A percentile compares a stretch with the other conserved stretches of the same genome.
Conservation (phyloP, 2,888 invertebrate genomes). For the Ichneumoninae sp. region DNA sequence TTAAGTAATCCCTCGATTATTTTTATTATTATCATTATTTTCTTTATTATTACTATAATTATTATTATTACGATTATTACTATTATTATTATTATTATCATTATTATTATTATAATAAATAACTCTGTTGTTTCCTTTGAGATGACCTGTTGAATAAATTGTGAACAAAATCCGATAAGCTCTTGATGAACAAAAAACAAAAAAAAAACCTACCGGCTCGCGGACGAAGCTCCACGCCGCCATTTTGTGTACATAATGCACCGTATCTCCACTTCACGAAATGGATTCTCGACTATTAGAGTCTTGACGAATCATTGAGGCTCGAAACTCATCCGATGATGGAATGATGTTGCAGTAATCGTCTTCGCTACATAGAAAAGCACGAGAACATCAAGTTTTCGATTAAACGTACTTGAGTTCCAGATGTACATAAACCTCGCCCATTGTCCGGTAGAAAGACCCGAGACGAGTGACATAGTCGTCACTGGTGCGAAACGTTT, state of each 20-base stretch:
- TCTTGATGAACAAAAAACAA: conserved; percentile 12
- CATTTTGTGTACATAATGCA: conserved; percentile 51
- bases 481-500: conserved; percentile 20
- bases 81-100: too few relatives aligned
- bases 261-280: conserved; percentile 26
- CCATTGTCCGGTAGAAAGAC: conserved; percentile 12
- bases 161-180: conserved; percentile 52
- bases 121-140: conserved; percentile 61
- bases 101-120: conserved; percentile 46
- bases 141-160: conserved; percentile 65
- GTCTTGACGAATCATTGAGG: conserved; percentile 42
- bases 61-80: conserved; percentile 42
- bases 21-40: background rate
- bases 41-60: background rate
- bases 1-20: conserved; percentile 55
- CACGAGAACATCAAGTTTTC: conserved; percentile 45
- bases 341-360: conserved; percentile 36
- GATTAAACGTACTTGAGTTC: conserved; percentile 34
- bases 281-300: conserved; percentile 48
- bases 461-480: conserved; percentile 37
- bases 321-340: conserved; percentile 27
- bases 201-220: conserved; percentile 22
- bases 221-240: conserved; percentile 6
- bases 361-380: conserved; percentile 53
- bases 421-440: conserved; percentile 27